A percentile compares a stretch with the other conserved stretches of the same genome.
These are phyloP conservation scores for Lasioglossum pauxillum DNA, from an alignment of 2,888 invertebrate species.

Conservation along the genomic window DNA sequence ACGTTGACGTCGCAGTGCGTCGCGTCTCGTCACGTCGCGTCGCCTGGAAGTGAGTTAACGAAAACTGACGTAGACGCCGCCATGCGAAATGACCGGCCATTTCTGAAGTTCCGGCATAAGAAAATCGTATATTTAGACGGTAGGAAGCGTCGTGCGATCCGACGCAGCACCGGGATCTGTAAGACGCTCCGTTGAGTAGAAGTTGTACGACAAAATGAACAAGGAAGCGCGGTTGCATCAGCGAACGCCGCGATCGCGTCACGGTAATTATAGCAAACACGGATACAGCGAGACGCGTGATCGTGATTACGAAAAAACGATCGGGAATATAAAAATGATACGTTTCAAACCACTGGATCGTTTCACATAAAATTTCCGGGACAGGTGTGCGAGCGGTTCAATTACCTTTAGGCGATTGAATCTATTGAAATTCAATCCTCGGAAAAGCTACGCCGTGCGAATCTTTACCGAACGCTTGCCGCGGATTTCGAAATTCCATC, in stretches of 20 bases:
- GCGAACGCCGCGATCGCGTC: not conserved
- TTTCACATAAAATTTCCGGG: not conserved
- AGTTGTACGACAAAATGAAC: conserved; percentile 30
- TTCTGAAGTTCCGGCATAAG: conserved; percentile 51
- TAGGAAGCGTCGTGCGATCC: conserved; percentile 31
- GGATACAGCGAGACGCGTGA: not conserved
- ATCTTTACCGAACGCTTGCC: not conserved
- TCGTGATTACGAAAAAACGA: not conserved
- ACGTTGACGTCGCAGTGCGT: conserved; percentile 53
- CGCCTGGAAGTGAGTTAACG: conserved; percentile 64
- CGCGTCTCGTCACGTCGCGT: conserved; percentile 38
- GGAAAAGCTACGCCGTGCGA: not conserved
- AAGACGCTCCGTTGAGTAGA: conserved; percentile 29
- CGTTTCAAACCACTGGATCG: not conserved
- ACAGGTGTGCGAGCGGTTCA: not conserved
- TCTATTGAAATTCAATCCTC: conserved; percentile 21
- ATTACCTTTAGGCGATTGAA: conserved; percentile 4
- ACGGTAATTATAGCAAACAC: conserved; percentile 14
- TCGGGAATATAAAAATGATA: not conserved
- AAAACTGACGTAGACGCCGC: conserved; percentile 67
- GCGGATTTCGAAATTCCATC: conserved; percentile 8
- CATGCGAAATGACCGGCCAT: conserved; percentile 55
- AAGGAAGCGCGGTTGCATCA: not conserved
- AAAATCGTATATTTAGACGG: conserved; percentile 66
- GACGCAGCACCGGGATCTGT: conserved; percentile 33